Conservation (phyloP, 2,888 invertebrate genomes). For the Nebria salina region DNA sequence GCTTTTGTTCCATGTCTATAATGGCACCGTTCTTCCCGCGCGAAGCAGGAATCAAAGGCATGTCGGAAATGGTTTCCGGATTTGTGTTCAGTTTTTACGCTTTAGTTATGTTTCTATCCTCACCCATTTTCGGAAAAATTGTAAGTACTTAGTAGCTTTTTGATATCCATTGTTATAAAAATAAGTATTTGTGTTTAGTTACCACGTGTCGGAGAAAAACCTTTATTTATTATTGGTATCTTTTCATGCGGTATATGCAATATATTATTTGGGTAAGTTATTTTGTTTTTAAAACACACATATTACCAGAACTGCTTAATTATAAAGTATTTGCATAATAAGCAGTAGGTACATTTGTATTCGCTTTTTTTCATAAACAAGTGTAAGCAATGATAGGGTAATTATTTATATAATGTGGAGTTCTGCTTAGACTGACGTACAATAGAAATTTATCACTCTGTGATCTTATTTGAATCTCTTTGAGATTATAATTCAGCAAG, state of each 20-base stretch:
- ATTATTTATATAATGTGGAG: background rate
- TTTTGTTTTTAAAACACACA: background rate
- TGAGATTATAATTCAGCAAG: too few species aligned
- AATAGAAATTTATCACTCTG: too few species aligned
- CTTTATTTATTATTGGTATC: slow-evolving; percentile 75
- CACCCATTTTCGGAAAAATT: slow-evolving; percentile 78
- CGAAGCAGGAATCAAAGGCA: slow-evolving; percentile 77
- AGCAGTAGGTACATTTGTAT: too few species aligned
- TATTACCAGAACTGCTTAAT: too few species aligned
- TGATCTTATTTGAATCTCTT: too few species aligned
- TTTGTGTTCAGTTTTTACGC: slow-evolving; percentile 82
- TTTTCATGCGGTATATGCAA: slow-evolving; percentile 76
- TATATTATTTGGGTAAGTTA: slow-evolving; percentile 75
- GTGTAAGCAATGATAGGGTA: background rate
- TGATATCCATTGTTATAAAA: background rate
- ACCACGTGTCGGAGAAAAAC: slow-evolving; percentile 75
- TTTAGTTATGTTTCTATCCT: slow-evolving; percentile 75
- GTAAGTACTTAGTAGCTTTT: slow-evolving; percentile 65
- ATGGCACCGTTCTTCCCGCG: slow-evolving; percentile 82
- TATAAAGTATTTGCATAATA: too few species aligned
- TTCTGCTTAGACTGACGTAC: too few species aligned
- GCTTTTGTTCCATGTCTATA: slow-evolving; percentile 80
- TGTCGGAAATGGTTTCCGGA: slow-evolving; percentile 74
- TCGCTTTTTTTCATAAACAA: background rate
- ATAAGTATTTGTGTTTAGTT: slow-evolving; percentile 63